phyloP scores from a whole-genome alignment of 2,888 invertebrate species.

The Trachelus stipa region DNA sequence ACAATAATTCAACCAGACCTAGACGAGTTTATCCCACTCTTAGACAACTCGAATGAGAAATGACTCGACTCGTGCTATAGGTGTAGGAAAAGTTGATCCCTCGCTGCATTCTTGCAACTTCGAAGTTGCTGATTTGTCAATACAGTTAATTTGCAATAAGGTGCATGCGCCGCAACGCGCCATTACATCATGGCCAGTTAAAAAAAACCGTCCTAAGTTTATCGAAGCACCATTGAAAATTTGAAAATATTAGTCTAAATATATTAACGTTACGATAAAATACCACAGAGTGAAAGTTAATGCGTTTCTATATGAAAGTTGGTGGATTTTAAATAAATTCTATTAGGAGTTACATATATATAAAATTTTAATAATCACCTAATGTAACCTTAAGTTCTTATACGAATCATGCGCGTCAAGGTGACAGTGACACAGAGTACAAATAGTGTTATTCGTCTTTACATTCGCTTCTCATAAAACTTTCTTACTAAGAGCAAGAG shows the following conservation, averaged over 20 bases:
- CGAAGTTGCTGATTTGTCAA: constrained; percentile 48
- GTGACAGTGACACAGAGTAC: not conserved
- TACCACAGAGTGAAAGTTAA: not conserved
- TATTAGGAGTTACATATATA: not conserved
- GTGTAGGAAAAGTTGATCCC: constrained; percentile 23
- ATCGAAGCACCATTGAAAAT: not conserved
- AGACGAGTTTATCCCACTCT: constrained; percentile 25
- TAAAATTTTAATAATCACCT: not conserved
- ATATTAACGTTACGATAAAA: not conserved
- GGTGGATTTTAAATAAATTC: not conserved
- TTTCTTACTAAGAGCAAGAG: not conserved
- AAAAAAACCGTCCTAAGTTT: not conserved
- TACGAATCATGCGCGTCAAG: not conserved
- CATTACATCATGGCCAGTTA: not conserved
- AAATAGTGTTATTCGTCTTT: not conserved
- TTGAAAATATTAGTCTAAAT: not conserved
- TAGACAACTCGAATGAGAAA: constrained; percentile 33
- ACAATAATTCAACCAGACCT: constrained; percentile 7
- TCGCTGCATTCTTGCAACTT: constrained; percentile 32
- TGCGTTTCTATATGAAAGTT: not conserved
- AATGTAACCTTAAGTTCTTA: not conserved
- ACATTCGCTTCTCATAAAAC: not conserved
- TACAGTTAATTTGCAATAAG: constrained; percentile 41
- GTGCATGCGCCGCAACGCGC: constrained; percentile 20
- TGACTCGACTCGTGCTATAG: constrained; percentile 43